These are phyloP conservation scores for Nomada ferruginata DNA, from an alignment of 2,888 invertebrate genomes.

Conservation along the genomic window DNA sequence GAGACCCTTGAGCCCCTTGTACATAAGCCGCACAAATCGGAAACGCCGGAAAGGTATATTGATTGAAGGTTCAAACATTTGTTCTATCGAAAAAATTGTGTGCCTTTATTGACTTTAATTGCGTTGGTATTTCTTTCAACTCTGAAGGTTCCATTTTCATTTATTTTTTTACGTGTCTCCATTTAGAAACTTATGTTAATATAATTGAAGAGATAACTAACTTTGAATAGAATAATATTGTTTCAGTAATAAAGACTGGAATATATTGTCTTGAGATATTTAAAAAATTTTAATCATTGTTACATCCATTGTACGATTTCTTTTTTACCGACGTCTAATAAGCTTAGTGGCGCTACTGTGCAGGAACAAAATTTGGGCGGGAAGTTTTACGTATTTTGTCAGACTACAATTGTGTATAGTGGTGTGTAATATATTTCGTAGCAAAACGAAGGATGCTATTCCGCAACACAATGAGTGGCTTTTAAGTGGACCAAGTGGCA, in stretches of 20 bases:
- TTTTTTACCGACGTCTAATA: constrained; percentile 44
- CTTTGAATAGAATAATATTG: neutral
- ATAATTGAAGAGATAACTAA: neutral
- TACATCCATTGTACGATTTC: neutral
- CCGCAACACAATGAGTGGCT: constrained; percentile 80
- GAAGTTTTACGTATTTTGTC: neutral
- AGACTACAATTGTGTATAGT: neutral
- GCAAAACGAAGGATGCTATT: constrained; percentile 77
- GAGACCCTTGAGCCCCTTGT: constrained; percentile 81
- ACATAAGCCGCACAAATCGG: constrained; percentile 78
- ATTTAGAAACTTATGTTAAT: no score
- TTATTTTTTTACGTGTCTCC: neutral
- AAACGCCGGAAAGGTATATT: constrained; percentile 77
- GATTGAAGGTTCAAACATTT: neutral
- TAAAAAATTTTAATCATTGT: neutral
- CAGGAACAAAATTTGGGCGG: neutral
- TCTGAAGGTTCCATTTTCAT: neutral
- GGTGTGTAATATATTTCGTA: constrained; percentile 62
- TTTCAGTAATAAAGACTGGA: neutral
- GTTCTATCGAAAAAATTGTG: neutral
- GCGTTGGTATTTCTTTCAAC: constrained; percentile 5
- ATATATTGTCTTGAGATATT: neutral
- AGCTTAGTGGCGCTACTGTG: constrained; percentile 28
- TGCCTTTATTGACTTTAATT: neutral
- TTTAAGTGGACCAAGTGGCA: constrained; percentile 77